A percentile compares a stretch with the other conserved stretches of the same genome.
phyloP scores from a whole-genome alignment of 1,140 invertebrate genomes.

The Planococcus citri region DNA sequence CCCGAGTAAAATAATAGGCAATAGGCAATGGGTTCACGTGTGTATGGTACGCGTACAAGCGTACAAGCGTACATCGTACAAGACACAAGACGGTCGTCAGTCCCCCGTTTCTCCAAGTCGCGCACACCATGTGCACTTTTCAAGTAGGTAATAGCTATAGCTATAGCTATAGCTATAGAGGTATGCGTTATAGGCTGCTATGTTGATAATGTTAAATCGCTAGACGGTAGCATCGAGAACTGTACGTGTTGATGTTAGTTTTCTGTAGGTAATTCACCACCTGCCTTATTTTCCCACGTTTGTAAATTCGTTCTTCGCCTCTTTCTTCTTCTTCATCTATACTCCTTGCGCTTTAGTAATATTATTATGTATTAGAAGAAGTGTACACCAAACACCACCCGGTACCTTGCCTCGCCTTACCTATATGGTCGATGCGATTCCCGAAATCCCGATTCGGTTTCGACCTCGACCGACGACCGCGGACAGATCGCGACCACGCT shows the following conservation, averaged over 20 bases:
- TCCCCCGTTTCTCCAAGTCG: not conserved
- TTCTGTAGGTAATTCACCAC: constrained; percentile 14
- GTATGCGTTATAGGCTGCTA: not conserved
- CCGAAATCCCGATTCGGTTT: too few species aligned
- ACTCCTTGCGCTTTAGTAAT: too few species aligned
- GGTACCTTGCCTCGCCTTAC: too few species aligned
- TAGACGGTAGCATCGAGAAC: too few species aligned
- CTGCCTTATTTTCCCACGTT: constrained; percentile 17
- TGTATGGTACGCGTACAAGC: constrained; percentile 1
- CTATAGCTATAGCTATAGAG: too few species aligned
- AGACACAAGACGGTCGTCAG: not conserved
- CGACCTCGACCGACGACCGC: too few species aligned
- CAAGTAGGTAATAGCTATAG: too few species aligned
- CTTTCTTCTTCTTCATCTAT: too few species aligned
- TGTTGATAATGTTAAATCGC: too few species aligned
- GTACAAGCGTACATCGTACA: constrained; percentile 12
- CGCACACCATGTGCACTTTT: constrained; percentile 3
- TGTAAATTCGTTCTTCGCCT: not conserved
- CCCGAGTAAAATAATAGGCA: not conserved
- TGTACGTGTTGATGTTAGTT: constrained; percentile 16
- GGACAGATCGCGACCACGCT: not conserved
- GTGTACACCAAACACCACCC: too few species aligned
- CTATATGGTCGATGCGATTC: too few species aligned
- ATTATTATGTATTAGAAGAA: too few species aligned
- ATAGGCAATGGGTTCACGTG: not conserved